Base-by-base conservation (phyloP, 2,888 invertebrate genomes). In the Orthosia gracilis region DNA sequence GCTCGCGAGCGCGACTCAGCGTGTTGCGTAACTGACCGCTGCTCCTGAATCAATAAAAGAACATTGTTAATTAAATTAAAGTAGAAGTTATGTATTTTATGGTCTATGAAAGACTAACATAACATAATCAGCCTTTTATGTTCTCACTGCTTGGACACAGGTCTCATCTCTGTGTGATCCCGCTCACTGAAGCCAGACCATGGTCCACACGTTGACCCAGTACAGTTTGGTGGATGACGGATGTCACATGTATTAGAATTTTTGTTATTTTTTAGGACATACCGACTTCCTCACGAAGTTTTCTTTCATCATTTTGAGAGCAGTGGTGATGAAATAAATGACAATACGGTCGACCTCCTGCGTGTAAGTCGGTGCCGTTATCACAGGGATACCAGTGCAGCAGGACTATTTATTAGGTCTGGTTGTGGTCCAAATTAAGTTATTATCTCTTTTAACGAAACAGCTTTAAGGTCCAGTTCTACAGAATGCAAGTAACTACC, bases 1-100 rank as follows among this genome's bases (percentile, higher is more conserved):
- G 97, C 89, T 98, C 98, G 88, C 98, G 97, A 85, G 98, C 98
- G 91, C 98, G 98, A 95, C 98, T 98, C 91, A 98, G 97, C 88
- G 98, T 98, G 91, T 98, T 98, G 88, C 98, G 97, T 91, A 98
- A 96, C 95, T 98, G 98, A 73, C 98, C 98, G 94, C 97, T 98
- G 94, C 97, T 98, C 95, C 97, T 97, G 94, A 67, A 76, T 70
- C 58, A 62, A 70, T 55, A 76, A 71, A 69, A 69, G 31, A 49
- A 73, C 18, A 21, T 49, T 47, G 11, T 62, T 26, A 21, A 45
- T 45, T 7, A 13, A 45, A 45, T 12, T 1, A 15, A 40, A 23
- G 31, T 9, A 7, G 18, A 50, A 47, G 7, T 7, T 31, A 31
- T 31, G 9, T 5, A 70, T 57, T 7, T 12, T 4, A 69, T 18